phyloP scores from a whole-genome alignment of 2,888 invertebrate genomes.

The Clanis bilineata region DNA sequence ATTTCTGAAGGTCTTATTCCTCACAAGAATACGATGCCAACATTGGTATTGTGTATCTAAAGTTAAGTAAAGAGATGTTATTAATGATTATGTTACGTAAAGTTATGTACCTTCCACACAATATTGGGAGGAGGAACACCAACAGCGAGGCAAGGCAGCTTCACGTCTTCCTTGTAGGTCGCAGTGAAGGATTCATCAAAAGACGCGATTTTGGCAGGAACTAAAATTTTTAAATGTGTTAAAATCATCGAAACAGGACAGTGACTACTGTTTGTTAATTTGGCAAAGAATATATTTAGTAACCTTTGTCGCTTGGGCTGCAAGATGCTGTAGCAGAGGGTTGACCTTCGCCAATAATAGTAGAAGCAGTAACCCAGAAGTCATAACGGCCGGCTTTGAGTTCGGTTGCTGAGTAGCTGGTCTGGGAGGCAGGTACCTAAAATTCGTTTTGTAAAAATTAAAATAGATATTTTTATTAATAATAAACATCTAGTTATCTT shows the following conservation, averaged over 20 bases:
- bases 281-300: constrained; percentile 9
- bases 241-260: not conserved
- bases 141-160: constrained; percentile 94
- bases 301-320: constrained; percentile 91
- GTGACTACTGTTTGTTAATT: not conserved
- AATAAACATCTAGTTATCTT: too few relatives aligned
- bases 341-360: constrained; percentile 96
- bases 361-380: constrained; percentile 97
- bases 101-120: constrained; percentile 90
- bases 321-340: constrained; percentile 93
- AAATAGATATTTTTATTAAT: not conserved
- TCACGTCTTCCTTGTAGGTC: constrained; percentile 95
- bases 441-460: constrained; percentile 2
- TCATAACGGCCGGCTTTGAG: constrained; percentile 93
- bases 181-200: constrained; percentile 97
- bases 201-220: constrained; percentile 96
- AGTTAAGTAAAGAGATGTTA: too few relatives aligned
- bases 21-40: too few relatives aligned
- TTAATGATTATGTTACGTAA: too few relatives aligned
- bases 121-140: constrained; percentile 95
- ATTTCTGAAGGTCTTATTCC: too few relatives aligned
- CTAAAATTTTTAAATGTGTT: constrained; percentile 60
- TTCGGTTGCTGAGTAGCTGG: constrained; percentile 93
- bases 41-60: too few relatives aligned
- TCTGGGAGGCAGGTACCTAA: constrained; percentile 89